Conservation (phyloP, 2,113 vertebrate species). For the Cariama cristata region DNA sequence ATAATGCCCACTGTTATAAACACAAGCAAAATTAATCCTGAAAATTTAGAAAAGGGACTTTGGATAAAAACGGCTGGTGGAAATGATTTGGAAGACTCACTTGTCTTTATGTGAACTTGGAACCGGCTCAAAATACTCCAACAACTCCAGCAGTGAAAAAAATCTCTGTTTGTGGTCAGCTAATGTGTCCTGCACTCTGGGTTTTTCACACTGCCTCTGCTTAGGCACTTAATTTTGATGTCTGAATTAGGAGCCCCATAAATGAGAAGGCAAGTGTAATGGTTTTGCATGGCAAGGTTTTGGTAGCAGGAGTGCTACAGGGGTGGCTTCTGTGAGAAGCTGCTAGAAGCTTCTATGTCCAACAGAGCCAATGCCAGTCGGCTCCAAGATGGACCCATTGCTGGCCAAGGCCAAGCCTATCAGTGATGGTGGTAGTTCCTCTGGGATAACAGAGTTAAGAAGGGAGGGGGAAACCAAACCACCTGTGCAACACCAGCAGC, state of each 20-base stretch:
- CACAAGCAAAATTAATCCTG: background rate
- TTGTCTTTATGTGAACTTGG: background rate
- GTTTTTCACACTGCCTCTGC: background rate
- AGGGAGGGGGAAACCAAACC: background rate
- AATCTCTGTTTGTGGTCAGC: background rate
- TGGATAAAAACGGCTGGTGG: background rate
- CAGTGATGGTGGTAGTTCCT: fast-evolving
- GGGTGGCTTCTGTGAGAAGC: background rate
- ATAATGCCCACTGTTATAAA: background rate
- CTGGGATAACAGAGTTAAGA: background rate
- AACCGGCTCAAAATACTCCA: background rate
- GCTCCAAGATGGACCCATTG: fast-evolving
- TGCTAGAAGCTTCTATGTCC: background rate
- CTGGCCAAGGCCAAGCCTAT: background rate
- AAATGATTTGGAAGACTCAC: background rate
- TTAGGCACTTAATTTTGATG: background rate
- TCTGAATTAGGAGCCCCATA: background rate
- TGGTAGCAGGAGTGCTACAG: background rate
- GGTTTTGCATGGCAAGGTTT: background rate
- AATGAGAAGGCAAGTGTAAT: background rate
- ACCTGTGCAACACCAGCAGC: no score
- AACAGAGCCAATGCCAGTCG: background rate
- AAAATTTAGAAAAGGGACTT: background rate
- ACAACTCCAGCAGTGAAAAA: background rate
- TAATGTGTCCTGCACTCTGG: background rate